Evolutionary conservation across 2,797 vertebrate genomes (phyloP).

Genomic region (Pipistrellus nathusii): DNA sequence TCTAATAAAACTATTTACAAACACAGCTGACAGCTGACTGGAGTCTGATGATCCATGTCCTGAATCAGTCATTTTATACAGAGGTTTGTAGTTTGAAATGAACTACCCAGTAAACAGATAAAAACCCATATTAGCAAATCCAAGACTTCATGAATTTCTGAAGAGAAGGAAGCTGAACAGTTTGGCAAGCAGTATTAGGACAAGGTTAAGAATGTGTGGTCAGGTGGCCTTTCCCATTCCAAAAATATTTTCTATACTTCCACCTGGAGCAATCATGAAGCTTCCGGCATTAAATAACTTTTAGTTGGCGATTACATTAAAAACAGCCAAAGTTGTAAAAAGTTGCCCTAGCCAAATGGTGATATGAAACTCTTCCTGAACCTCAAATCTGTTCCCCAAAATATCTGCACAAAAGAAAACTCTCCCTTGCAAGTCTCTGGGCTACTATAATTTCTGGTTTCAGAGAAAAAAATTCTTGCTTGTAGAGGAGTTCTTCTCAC

Average conservation of each 20-base stretch:
- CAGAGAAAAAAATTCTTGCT: constrained; percentile 51
- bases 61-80: constrained; percentile 27
- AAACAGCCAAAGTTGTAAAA: constrained; percentile 61
- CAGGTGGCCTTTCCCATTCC: constrained; percentile 71
- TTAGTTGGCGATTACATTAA: constrained; percentile 68
- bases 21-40: not conserved
- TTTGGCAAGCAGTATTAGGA: constrained; percentile 11
- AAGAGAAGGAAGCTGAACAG: constrained; percentile 56
- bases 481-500: constrained; percentile 46
- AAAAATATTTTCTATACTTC: constrained; percentile 78
- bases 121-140: constrained; percentile 68
- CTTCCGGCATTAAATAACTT: constrained; percentile 60
- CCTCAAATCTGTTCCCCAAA: constrained; percentile 58
- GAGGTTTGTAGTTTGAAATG: constrained; percentile 46
- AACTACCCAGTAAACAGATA: constrained; percentile 69
- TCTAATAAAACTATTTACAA: constrained; percentile 35
- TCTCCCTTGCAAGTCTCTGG: constrained; percentile 8
- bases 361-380: constrained; percentile 69
- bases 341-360: constrained; percentile 37
- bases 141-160: constrained; percentile 68
- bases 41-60: not conserved
- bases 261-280: constrained; percentile 56
- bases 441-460: constrained; percentile 69
- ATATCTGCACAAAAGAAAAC: constrained; percentile 57
- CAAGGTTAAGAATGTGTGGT: constrained; percentile 69